Evolutionary conservation across 2,113 vertebrate genomes (phyloP), one percentile per base, ranked within the genome.

Genomic region (Gracilinanus agilis): DNA sequence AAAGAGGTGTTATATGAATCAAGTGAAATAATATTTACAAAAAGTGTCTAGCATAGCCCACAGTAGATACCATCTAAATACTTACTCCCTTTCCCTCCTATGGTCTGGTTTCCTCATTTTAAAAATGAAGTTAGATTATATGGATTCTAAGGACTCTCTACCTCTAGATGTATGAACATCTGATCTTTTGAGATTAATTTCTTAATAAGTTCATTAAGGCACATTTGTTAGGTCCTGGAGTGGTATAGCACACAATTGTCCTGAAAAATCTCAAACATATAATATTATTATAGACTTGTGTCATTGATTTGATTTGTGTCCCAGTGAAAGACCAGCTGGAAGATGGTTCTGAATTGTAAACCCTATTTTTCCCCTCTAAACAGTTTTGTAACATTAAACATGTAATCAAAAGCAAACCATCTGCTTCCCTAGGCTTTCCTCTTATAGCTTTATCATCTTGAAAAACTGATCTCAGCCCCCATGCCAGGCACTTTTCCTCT

Each of bases 311-410:
- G 90, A 96, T 93, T 96, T 92, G n/a, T n/a, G 5, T 3, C 90
- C 44, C 0, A 0, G 0, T n/a, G 89, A 91, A 96, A 98, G 91
- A 44, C 89, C 83, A 94, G 24, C 0, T 88, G 90, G 34, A 96
- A 98, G 94, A 53, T 95, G 83, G 93, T 83, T 92, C 40, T 96
- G 91, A 49, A 34, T 53, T 95, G 9, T 93, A 96, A 97, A 93
- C 44, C 49, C 58, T 90, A 54, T 91, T 53, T 97, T 91, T 97
- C 90, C 96, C 94, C 96, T 92, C 94, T 96, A 94, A 90, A 96
- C 94, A 91, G 0, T 94, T 97, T 97, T 91, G 55, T 88, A 90
- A 88, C 44, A 96, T 94, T 96, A 97, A 97, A 92, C 24, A 49
- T 21, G 91, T 90, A 90, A 93, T 92, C 88, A 92, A 29, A 94